Evolutionary conservation across 2,113 vertebrate genomes (phyloP).

Genomic region (Apistogramma diplotaenia): DNA sequence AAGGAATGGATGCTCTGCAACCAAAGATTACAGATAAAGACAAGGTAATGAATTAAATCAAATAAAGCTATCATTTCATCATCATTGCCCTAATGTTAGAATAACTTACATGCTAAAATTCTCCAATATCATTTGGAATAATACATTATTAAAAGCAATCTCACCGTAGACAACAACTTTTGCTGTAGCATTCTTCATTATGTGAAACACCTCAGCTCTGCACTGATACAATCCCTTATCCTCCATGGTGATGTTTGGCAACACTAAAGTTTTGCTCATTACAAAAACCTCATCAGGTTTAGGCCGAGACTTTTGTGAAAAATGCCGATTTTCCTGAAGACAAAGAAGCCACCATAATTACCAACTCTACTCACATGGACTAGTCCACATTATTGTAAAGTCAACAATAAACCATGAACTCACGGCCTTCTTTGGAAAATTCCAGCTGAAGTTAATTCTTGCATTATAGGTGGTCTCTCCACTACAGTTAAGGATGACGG

Average conservation of each 20-base stretch:
- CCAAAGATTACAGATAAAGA: conserved; percentile 4
- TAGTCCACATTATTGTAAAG: not conserved
- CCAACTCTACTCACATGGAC: not conserved
- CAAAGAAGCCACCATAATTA: not conserved
- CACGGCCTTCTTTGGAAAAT: conserved; percentile 57
- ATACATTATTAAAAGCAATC: conserved; percentile 8
- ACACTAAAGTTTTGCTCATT: conserved; percentile 61
- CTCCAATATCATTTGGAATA: not conserved
- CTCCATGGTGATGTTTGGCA: conserved; percentile 79
- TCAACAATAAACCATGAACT: conserved; percentile 18
- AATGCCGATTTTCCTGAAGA: conserved; percentile 53
- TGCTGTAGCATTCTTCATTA: not conserved
- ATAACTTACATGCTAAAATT: not conserved
- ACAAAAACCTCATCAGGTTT: fast-evolving
- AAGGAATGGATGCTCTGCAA: conserved; percentile 84
- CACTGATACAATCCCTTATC: conserved; percentile 81
- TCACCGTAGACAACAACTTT: conserved; percentile 80
- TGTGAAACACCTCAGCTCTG: conserved; percentile 45
- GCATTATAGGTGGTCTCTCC: conserved; percentile 79
- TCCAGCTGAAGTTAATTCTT: conserved; percentile 78
- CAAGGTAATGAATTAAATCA: not conserved
- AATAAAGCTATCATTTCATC: not conserved
- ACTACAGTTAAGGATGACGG: conserved; percentile 77
- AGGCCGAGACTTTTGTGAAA: not conserved
- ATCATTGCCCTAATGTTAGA: not conserved